Base-by-base conservation (phyloP, 2,113 vertebrate species). In the Cyprinodon brontotheroides region DNA sequence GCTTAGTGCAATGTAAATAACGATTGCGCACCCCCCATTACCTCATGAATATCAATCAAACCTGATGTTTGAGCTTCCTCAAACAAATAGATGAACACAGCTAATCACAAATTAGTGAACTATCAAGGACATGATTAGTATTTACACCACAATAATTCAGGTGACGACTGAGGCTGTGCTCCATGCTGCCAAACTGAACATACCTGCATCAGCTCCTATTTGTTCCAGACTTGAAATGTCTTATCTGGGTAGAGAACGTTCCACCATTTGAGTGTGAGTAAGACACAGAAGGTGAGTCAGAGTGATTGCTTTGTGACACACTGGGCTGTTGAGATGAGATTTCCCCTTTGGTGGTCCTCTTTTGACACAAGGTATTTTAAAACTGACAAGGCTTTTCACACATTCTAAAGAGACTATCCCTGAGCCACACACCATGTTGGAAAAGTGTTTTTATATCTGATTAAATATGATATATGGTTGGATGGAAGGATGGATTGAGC, bases 31-130 rank as follows among this genome's bases (percentile, higher is more conserved):
- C 70, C 62, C 85, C 74, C 88, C 83, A 89, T 91, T 90, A 88
- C 72, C 86, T 91, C 87, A 92, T 94, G 89, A 93, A 94, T 94
- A 92, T 92, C 89, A 91, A 93, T 93, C 89, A 81, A 83, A 87
- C 79, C 82, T 87, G 89, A 91, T 92, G 90, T 93, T 90, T 93
- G 86, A 67, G 64, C 87, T 84, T 88, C 89, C 80, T 82, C 75
- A 67, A 79, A 78, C 87, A 88, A 92, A 87, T 77, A 90, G 85
- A 90, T 22, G 85, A 85, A 90, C 77, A 63, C 68, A 63, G 68
- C 63, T 87, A 90, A 94, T 92, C 86, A 80, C 88, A 92, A 81
- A 88, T 91, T 87, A 88, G 65, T 62, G 73, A 84, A 90, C 87
- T 89, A 91, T 89, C 79, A 47, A 85, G 84, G 77, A 89, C 77